These are phyloP conservation scores for Pteronotus mesoamericanus DNA, from an alignment of 2,797 vertebrate genomes.

Conservation along the genomic window DNA sequence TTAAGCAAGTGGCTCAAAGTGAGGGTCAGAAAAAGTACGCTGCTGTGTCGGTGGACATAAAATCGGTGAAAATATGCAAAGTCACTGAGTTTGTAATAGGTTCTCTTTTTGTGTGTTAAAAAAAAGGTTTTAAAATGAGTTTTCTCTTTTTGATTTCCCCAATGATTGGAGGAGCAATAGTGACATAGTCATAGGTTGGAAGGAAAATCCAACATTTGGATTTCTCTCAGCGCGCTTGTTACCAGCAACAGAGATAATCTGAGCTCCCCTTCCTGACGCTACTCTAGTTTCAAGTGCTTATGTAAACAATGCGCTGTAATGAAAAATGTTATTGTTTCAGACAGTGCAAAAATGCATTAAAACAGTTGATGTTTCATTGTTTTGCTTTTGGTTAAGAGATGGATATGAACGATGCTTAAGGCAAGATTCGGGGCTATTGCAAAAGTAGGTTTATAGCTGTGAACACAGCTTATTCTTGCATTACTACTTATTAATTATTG, in stretches of 20 bases:
- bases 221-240: not conserved
- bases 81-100: slow-evolving; percentile 61
- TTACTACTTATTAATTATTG: not conserved
- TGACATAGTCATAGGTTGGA: not conserved
- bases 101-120: not conserved
- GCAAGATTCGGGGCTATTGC: not conserved
- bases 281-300: not conserved
- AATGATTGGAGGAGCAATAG: not conserved
- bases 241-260: not conserved
- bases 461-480: not conserved
- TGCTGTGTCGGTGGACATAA: slow-evolving; percentile 52
- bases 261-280: not conserved
- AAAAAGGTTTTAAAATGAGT: slow-evolving; percentile 47
- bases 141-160: slow-evolving; percentile 57
- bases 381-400: not conserved
- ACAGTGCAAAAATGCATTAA: not conserved
- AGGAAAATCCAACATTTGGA: not conserved
- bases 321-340: not conserved
- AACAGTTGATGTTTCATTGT: not conserved
- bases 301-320: not conserved
- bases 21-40: slow-evolving; percentile 53
- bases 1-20: slow-evolving; percentile 61
- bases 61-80: slow-evolving; percentile 62
- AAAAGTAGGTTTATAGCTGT: not conserved
- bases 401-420: not conserved